Evolutionary conservation across 2,113 vertebrate genomes (phyloP), one percentile per base, ranked within the genome.

Genomic region (cat (Felis catus)): DNA sequence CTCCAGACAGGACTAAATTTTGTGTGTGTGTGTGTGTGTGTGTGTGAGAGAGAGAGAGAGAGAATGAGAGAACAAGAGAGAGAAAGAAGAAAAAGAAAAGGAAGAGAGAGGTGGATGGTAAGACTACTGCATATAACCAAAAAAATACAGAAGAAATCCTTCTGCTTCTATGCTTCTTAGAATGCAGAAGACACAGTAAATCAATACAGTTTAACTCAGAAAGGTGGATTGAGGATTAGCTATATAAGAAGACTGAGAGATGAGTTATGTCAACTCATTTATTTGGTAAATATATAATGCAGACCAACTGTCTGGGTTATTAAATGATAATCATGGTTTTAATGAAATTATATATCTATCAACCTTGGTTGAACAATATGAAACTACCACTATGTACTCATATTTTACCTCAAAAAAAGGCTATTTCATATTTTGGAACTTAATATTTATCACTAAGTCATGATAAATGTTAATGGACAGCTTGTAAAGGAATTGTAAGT

Each of bases 271-370:
- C 45, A 94, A 9, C 81, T 96, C 11, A 83, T 36, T 93, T 33
- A 78, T 74, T 94, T 27, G 70, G 21, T 88, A 25, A 76, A 23
- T 66, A 45, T 51, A 18, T 41, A 68, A 2, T 63, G 3, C 61
- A 73, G 5, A 58, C 23, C 39, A 85, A 18, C 14, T 27, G 51
- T 48, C 33, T 85, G 16, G 33, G n/a, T 78, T 80, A 71, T 55
- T 90, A 21, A 76, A 48, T 97, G 70, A 76, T 74, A 74, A 89
- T 65, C 48, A 85, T 89, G 63, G 55, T 92, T 88, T 81, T 92
- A 78, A 94, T 84, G 18, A 94, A 95, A 39, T 94, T 36, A 88
- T 41, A 12, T 63, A 55, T 95, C 91, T 87, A 16, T 16, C 23
- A 89, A 83, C 2, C 13, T 93, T 73, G 9, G 13, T 93, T 78